Evolutionary conservation across 2,888 invertebrate species (phyloP), one percentile per base, ranked within the genome.

Genomic region (Liopterus haemorrhoidalis): DNA sequence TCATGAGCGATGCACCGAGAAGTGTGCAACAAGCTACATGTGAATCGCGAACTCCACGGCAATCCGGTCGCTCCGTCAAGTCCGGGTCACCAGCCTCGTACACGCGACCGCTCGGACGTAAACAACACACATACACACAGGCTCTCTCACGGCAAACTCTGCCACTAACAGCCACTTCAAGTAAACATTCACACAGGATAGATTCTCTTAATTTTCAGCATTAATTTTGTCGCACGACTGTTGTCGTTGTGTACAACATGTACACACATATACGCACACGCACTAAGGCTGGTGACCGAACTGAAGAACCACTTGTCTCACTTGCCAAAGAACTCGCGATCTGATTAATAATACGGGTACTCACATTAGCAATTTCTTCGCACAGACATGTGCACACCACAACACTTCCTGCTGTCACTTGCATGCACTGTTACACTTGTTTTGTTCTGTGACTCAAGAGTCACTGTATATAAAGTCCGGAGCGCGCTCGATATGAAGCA

Each of bases 401-500:
- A n/a, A n/a, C n/a, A n/a, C n/a, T n/a, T n/a, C n/a, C n/a, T n/a
- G n/a, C n/a, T n/a, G n/a, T n/a, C n/a, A n/a, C n/a, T n/a, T n/a
- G n/a, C n/a, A n/a, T n/a, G n/a, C n/a, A n/a, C n/a, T n/a, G n/a
- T n/a, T n/a, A n/a, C n/a, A n/a, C n/a, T n/a, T n/a, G n/a, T n/a
- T n/a, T n/a, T n/a, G n/a, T n/a, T n/a, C n/a, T n/a, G n/a, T n/a
- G n/a, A n/a, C n/a, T n/a, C n/a, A n/a, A n/a, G n/a, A n/a, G n/a
- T n/a, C n/a, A n/a, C n/a, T n/a, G n/a, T n/a, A 30, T 35, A 33
- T 37, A 31, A 30, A 25, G 19, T 24, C 20, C 38, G 38, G 28
- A 39, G 15, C 18, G 8, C 27, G 12, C 27, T 39, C 20, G 38
- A 45, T 44, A 46, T 53, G 43, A 38, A 47, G 54, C 66, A 60